These are phyloP conservation scores for Berghia stephanieae DNA, from an alignment of 1,140 invertebrate genomes.

Conservation along the genomic window DNA sequence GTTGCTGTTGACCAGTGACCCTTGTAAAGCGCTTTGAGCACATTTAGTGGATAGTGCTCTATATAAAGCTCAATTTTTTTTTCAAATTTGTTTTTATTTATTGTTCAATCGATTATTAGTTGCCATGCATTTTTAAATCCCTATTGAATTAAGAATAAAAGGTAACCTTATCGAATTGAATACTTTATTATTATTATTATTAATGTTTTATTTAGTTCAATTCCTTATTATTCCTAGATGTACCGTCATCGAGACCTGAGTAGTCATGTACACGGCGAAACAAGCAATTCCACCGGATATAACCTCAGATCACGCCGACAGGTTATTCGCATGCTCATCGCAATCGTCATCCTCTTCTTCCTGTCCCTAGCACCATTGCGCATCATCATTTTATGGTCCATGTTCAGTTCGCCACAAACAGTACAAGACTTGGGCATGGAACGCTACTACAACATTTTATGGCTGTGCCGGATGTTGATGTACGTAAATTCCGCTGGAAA, in stretches of 20 bases:
- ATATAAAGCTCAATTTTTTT: too few relatives aligned
- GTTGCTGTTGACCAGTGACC: too few relatives aligned
- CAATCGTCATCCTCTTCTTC: constrained; percentile 89
- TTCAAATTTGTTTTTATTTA: too few relatives aligned
- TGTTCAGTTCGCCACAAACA: constrained; percentile 64
- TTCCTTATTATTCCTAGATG: too few relatives aligned
- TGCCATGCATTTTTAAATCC: too few relatives aligned
- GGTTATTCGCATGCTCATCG: constrained; percentile 85
- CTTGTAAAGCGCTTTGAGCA: too few relatives aligned
- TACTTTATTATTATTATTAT: too few relatives aligned
- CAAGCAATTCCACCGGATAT: neutral
- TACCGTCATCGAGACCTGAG: constrained; percentile 2
- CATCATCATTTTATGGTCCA: constrained; percentile 76
- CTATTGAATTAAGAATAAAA: too few relatives aligned
- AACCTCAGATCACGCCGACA: constrained; percentile 58
- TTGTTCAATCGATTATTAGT: too few relatives aligned
- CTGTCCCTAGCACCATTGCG: constrained; percentile 87
- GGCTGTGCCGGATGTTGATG: constrained; percentile 73
- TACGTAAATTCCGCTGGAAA: constrained; percentile 58
- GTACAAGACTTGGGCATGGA: constrained; percentile 77
- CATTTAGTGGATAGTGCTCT: too few relatives aligned
- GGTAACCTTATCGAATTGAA: too few relatives aligned
- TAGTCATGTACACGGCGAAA: neutral
- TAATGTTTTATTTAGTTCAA: too few relatives aligned
- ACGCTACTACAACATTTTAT: constrained; percentile 84